Conservation (phyloP, 2,888 invertebrate species). For the Monochamus alternatus region DNA sequence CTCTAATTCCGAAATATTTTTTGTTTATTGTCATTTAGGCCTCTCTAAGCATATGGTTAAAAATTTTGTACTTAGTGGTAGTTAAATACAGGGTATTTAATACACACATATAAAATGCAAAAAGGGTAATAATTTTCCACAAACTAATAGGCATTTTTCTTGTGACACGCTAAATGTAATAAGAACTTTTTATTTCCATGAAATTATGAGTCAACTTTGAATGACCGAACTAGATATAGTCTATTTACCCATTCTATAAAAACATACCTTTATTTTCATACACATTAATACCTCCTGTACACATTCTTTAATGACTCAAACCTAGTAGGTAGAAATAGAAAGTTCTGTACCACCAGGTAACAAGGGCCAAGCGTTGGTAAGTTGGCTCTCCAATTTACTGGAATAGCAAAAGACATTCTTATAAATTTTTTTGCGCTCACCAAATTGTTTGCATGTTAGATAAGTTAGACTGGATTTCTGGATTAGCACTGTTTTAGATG, state of each 20-base stretch:
- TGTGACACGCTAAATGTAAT: too few species aligned
- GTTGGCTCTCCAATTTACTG: slow-evolving; percentile 54
- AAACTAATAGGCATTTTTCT: too few species aligned
- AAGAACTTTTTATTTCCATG: slow-evolving; percentile 31
- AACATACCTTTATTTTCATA: neutral
- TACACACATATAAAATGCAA: too few species aligned
- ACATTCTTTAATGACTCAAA: slow-evolving; percentile 16
- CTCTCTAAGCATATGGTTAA: too few species aligned
- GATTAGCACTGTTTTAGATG: slow-evolving; percentile 26
- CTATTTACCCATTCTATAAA: slow-evolving; percentile 5
- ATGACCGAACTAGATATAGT: slow-evolving; percentile 13
- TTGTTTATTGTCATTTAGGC: too few species aligned
- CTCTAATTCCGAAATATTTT: too few species aligned
- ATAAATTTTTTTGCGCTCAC: slow-evolving; percentile 34
- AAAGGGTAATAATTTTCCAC: too few species aligned
- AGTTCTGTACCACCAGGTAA: slow-evolving; percentile 29
- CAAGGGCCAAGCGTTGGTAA: slow-evolving; percentile 60
- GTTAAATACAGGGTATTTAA: too few species aligned
- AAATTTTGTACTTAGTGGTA: too few species aligned
- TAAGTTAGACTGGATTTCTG: slow-evolving; percentile 27
- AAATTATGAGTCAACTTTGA: neutral
- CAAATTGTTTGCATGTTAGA: slow-evolving; percentile 34
- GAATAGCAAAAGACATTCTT: slow-evolving; percentile 36
- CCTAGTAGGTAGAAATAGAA: slow-evolving; percentile 34
- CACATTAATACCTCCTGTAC: slow-evolving; percentile 8